A percentile compares a stretch with the other conserved stretches of the same genome.
Conservation (phyloP, 2,113 vertebrate species). For the Pelodiscus sinensis region DNA sequence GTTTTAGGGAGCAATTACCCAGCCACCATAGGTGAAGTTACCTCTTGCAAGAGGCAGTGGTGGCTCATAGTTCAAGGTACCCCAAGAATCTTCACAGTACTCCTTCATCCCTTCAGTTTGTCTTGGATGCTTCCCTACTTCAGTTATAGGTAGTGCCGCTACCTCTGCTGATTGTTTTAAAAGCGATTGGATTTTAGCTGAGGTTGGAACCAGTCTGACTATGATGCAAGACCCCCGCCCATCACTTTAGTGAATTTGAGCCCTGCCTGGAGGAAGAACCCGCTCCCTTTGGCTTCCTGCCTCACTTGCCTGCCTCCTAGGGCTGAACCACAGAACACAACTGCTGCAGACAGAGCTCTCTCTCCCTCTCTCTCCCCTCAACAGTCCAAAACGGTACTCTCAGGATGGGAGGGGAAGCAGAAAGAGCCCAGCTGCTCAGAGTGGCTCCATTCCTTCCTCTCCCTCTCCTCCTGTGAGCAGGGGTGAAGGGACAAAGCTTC, state of each 20-base stretch:
- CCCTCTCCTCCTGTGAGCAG: not conserved
- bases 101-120: not conserved
- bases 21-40: not conserved
- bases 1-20: not conserved
- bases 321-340: not conserved
- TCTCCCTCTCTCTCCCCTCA: not conserved
- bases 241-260: not conserved
- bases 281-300: not conserved
- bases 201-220: not conserved
- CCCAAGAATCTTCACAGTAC: not conserved
- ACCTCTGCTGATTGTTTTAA: too few species aligned
- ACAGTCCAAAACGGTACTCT: not conserved
- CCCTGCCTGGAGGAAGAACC: not conserved
- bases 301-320: not conserved
- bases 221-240: not conserved
- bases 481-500: not conserved
- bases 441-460: not conserved
- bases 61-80: not conserved
- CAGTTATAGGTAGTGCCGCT: not conserved
- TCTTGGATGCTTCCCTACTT: not conserved
- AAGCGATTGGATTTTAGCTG: not conserved
- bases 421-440: not conserved
- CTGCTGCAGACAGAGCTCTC: not conserved
- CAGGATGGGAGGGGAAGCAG: not conserved
- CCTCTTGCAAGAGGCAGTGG: not conserved